Evolutionary conservation across 2,888 invertebrate genomes (phyloP), one percentile per base, ranked within the genome.

Genomic region (Erpobdella octoculata): DNA sequence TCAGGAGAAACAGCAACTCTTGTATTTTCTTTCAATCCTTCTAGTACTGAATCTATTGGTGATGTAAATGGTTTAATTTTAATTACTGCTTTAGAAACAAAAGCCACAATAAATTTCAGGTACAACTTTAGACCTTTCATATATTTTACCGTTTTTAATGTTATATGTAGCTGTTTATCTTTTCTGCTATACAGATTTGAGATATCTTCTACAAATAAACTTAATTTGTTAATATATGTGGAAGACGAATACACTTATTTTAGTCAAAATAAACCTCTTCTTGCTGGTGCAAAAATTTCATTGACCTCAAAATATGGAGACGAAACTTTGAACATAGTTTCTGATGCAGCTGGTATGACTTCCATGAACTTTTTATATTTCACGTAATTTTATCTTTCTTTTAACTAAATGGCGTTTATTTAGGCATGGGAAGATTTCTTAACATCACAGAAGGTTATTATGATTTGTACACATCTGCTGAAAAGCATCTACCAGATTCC

Each of bases 231-330:
- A 4, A 73, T 78, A 28, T 64, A 67, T 12, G 75, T 78, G 1
- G 77, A 78, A 65, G 78, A 78, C 71, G 78, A 78, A 62, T 78
- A 76, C 67, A 78, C 78, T 0, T 78, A 78, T 66, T 78, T 78
- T 74, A 76, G 75, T n/a, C 71, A 72, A 18, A 76, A 72, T 35
- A 67, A 72, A 48, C 78, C 78, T 25, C 64, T 77, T 8, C 74
- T 78, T 15, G 68, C 71, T 18, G 74, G 73, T 33, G 78, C 77
- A 12, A 72, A 66, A 31, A 73, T 78, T 4, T 71, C 70, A 9
- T 69, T 78, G 25, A 53, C 59, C 9, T 77, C 76, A 70, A 73
- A 73, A 15, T 58, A 73, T 36, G 58, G 76, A 53, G 73, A 69
- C 38, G 36, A 61, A 21, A 70, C 70, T 6, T 41, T 71, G 35